These are phyloP conservation scores for Atopsyche davidsoni DNA, from an alignment of 1,140 invertebrate species.

Conservation along the genomic window DNA sequence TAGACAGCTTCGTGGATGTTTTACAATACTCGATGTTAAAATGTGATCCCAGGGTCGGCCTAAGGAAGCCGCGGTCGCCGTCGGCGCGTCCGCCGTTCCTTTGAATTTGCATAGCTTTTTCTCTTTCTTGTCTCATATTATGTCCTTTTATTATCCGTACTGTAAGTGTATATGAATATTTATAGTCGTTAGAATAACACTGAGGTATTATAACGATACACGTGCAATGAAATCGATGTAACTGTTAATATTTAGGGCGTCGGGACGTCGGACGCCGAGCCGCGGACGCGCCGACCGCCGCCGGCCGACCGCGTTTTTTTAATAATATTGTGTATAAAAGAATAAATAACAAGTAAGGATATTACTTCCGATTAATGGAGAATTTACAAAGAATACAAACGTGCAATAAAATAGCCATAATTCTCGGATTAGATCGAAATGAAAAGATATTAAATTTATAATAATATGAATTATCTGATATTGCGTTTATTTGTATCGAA, in stretches of 20 bases:
- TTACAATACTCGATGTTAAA: slow-evolving; percentile 27
- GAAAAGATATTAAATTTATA: slow-evolving; percentile 21
- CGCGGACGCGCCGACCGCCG: slow-evolving; percentile 11
- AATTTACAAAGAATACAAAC: slow-evolving; percentile 26
- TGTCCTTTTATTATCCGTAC: slow-evolving; percentile 6
- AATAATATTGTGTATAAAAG: slow-evolving; percentile 27
- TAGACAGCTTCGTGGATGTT: slow-evolving; percentile 30
- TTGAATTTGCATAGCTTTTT: neutral
- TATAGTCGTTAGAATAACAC: slow-evolving; percentile 13
- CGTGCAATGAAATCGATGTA: slow-evolving; percentile 19
- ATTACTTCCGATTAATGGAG: slow-evolving; percentile 28
- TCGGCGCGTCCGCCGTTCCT: neutral
- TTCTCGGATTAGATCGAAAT: slow-evolving; percentile 22
- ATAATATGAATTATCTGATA: slow-evolving; percentile 26
- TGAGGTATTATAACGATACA: slow-evolving; percentile 17
- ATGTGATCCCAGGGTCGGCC: slow-evolving; percentile 28
- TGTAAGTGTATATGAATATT: slow-evolving; percentile 7
- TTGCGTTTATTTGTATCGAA: slow-evolving; percentile 32
- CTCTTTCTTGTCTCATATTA: neutral
- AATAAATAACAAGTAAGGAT: slow-evolving; percentile 27
- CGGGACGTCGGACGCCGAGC: neutral
- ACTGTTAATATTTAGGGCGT: slow-evolving; percentile 11
- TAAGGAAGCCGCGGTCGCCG: slow-evolving; percentile 9
- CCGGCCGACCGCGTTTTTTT: slow-evolving; percentile 20
- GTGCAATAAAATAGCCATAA: slow-evolving; percentile 32